Base-by-base conservation (phyloP, 2,797 vertebrate species). In the Crenichthys baileyi region DNA sequence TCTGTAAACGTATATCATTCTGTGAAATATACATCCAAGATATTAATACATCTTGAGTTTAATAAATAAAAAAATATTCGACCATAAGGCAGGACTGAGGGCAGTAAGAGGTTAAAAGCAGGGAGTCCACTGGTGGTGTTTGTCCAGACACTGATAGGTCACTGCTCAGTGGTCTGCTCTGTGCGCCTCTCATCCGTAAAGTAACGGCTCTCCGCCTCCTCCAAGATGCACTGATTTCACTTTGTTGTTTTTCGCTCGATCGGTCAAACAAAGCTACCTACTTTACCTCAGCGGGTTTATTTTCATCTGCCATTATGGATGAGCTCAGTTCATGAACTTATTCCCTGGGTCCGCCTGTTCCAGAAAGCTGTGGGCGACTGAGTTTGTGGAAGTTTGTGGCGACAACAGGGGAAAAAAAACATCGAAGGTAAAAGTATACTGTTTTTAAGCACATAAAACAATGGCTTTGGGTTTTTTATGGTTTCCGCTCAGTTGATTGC, bases 131-230 rank as follows among this genome's bases (percentile, higher is more conserved):
- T 68, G 4, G 55, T 48, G 77, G 85, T 76, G 89, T 86, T 73
- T 72, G 90, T 85, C 71, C 87, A 67, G 91, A 88, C 83, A 81
- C 80, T 92, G 94, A 95, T 95, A 95, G 95, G 95, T 90, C 94
- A 85, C 86, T 8, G 80, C 76, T 79, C 80, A 72, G 95, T 95
- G 94, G 94, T 96, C 90, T 92, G 95, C 93, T 94, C 86, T 86
- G 82, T 29, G 85, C 78, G 72, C 73, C 90, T 87, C 83, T 84
- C 91, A 83, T 90, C 90, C 88, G 78, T 80, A 55, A 79, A 81
- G 88, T 71, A 83, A 80, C 87, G 82, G 74, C 65, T 89, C 92
- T 84, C 94, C 94, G 92, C 94, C 94, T 90, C 79, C 81, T 90
- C 76, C 78, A 24, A 70, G 63, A 83, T 72, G 89, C 89, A 76